Evolutionary conservation across 2,888 invertebrate genomes (phyloP), one percentile per base, ranked within the genome.

Genomic region (Cephus pulcher): DNA sequence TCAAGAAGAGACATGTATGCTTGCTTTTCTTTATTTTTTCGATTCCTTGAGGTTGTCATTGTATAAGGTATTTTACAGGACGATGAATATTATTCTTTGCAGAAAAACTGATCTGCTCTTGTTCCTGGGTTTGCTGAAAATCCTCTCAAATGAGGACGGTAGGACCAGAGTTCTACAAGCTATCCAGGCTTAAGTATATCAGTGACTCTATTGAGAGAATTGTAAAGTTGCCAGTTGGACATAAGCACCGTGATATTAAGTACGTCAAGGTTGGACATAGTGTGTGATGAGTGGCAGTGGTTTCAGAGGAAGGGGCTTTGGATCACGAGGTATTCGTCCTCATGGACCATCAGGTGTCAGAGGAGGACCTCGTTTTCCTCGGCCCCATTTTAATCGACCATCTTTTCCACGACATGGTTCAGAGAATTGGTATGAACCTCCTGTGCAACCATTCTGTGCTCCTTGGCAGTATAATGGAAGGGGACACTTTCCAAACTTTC

Each of bases 221-320:
- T 56, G 56, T 23, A 23, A 15, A 56, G 23, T 23, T 56, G 56
- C 56, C 23, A 56, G 6, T 56, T 9, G 56, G 56, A 23, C 23
- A 56, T 56, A 71, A 32, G 71, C 12, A 34, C 12, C 0, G 71
- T 71, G 71, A 23, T 15, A 33, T 9, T 33, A 71, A 15, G 15
- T 32, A 71, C 32, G 32, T 34, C 15, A 34, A 34, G 71, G 71
- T 34, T 32, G 32, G 1, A 71, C 71, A 71, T 34, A 34, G 71
- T 34, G 82, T 84, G 88, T 86, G 80, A 89, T 89, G 89, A 89
- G 87, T 80, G 77, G 82, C 80, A 84, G 86, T 79, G 84, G 86
- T 78, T 90, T 85, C 75, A 86, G 89, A 78, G 89, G 89, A 80
- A 86, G 89, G 82, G 87, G 87, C 81, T 89, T 86, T 77, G 87